Percentiles rank a stretch among this genome's conserved stretches.
These are phyloP conservation scores for Augiades crinisus DNA, from an alignment of 2,888 invertebrate species.

Conservation along the genomic window DNA sequence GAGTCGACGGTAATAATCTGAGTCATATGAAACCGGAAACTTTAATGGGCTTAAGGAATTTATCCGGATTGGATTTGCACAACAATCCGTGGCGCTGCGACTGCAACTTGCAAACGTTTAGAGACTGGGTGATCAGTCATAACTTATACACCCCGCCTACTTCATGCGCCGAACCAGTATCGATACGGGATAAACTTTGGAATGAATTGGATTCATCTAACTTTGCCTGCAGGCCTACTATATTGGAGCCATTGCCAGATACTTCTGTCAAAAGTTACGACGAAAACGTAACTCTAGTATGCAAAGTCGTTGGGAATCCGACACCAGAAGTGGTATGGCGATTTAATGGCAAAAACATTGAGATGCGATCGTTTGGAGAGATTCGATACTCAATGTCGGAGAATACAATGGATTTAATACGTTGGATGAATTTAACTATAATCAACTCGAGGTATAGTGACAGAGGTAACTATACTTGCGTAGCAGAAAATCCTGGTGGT, in stretches of 20 bases:
- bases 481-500: conserved; percentile 92
- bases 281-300: conserved; percentile 87
- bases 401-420: conserved; percentile 70
- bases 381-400: conserved; percentile 72
- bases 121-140: conserved; percentile 87
- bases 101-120: conserved; percentile 89
- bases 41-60: conserved; percentile 84
- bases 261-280: conserved; percentile 84
- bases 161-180: conserved; percentile 85
- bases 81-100: conserved; percentile 95
- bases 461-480: conserved; percentile 88
- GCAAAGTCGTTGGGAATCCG: conserved; percentile 89
- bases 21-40: conserved; percentile 85
- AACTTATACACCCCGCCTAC: conserved; percentile 90
- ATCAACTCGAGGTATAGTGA: conserved; percentile 83
- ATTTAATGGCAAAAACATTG: conserved; percentile 83
- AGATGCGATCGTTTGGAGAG: conserved; percentile 73
- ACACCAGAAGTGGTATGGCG: conserved; percentile 88
- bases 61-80: conserved; percentile 88
- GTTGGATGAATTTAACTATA: conserved; percentile 87
- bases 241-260: conserved; percentile 83
- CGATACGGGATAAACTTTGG: conserved; percentile 87
- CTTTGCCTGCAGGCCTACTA: conserved; percentile 92
- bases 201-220: conserved; percentile 85
- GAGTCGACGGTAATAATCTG: conserved; percentile 89